Evolutionary conservation across 2,888 invertebrate genomes (phyloP).

Genomic region (Cantharis rufa): DNA sequence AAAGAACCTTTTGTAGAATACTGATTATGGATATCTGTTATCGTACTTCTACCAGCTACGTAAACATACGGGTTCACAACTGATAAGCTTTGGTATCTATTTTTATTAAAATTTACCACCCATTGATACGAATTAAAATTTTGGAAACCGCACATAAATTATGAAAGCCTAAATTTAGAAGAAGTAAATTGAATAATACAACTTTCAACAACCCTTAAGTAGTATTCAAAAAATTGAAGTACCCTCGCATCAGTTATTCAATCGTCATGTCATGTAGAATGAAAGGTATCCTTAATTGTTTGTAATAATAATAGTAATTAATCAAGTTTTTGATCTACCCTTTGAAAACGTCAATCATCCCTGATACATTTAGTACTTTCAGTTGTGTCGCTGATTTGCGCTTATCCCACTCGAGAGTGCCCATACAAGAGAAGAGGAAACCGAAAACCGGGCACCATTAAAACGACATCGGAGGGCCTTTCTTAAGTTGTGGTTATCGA

Average conservation of each 20-base stretch:
- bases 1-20: not conserved
- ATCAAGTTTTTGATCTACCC: slow-evolving; percentile 7
- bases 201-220: not conserved
- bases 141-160: not conserved
- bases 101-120: not conserved
- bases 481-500: not conserved
- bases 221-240: not conserved
- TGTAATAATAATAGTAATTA: slow-evolving; percentile 4
- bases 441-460: not conserved
- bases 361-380: not conserved
- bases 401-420: not conserved
- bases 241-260: not conserved
- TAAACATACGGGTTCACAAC: not conserved
- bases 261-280: not conserved
- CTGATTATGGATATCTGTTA: not conserved
- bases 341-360: not conserved
- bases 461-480: not conserved
- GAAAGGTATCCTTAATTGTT: slow-evolving; percentile 8
- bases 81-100: not conserved
- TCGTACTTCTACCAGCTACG: not conserved
- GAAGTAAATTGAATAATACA: not conserved
- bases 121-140: not conserved
- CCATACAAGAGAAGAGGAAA: not conserved
- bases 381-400: not conserved
- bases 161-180: not conserved